Conservation (phyloP, 2,113 vertebrate genomes). For the Tetrao urogallus region DNA sequence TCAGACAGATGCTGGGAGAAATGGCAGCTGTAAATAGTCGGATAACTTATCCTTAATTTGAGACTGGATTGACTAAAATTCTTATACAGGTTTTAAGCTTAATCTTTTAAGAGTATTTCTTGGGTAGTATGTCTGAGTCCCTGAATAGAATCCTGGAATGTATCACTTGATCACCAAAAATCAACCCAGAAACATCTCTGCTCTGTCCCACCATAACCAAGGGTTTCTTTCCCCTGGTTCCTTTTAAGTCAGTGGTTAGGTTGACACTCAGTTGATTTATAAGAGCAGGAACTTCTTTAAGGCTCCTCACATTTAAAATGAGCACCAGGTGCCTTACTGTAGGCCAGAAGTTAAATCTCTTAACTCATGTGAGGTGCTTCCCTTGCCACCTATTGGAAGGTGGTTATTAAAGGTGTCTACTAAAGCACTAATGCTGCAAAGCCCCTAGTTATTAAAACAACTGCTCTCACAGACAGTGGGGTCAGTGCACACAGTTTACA, state of each 20-base stretch:
- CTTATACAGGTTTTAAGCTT: neutral
- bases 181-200: neutral
- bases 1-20: neutral
- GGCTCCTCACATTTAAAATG: neutral
- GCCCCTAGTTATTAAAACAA: neutral
- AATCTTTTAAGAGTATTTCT: neutral
- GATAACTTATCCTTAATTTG: neutral
- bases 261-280: neutral
- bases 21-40: neutral
- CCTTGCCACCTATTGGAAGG: neutral
- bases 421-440: neutral
- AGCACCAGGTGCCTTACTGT: neutral
- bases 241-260: neutral
- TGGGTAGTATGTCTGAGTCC: neutral
- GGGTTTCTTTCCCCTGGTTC: neutral
- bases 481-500: fast-evolving
- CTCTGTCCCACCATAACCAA: neutral
- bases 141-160: neutral
- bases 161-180: fast-evolving
- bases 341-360: neutral
- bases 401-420: neutral
- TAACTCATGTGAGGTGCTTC: neutral
- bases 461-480: neutral
- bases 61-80: neutral
- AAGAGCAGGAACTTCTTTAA: neutral